phyloP scores from a whole-genome alignment of 2,797 vertebrate species.

The Sebastes taczanowskii region DNA sequence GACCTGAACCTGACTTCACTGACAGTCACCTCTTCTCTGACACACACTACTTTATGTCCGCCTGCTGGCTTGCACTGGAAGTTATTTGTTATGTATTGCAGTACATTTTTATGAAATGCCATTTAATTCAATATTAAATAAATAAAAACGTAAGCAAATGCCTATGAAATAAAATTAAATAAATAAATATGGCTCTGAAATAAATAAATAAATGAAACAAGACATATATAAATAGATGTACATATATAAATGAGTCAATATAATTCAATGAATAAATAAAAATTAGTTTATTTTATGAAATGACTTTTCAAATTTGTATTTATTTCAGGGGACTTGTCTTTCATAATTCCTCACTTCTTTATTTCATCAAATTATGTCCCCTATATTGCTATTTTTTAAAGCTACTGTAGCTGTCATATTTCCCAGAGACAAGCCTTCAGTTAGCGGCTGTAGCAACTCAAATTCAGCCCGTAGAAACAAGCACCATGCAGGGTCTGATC shows the following conservation, averaged over 20 bases:
- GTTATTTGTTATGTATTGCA: too few species aligned
- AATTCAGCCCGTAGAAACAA: too few species aligned
- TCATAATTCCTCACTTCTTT: background rate
- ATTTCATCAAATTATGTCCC: background rate
- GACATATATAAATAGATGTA: too few species aligned
- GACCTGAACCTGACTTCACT: background rate
- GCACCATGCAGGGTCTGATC: background rate
- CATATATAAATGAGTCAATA: background rate
- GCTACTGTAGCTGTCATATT: background rate
- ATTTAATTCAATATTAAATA: background rate
- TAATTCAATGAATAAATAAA: background rate
- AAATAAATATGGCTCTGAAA: background rate
- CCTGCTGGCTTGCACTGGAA: background rate
- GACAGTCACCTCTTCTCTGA: background rate
- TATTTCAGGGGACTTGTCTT: background rate
- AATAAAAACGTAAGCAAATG: too few species aligned
- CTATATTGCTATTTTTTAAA: too few species aligned
- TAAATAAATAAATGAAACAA: background rate
- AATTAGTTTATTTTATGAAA: background rate
- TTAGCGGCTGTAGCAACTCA: too few species aligned
- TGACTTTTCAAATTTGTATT: background rate
- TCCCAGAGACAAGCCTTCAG: background rate
- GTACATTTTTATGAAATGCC: too few species aligned
- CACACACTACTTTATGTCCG: background rate
- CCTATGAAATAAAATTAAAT: background rate